Percentiles rank a stretch among this genome's conserved stretches.
Conservation (phyloP, 2,888 invertebrate species). For the Ennomos fuscantarius region DNA sequence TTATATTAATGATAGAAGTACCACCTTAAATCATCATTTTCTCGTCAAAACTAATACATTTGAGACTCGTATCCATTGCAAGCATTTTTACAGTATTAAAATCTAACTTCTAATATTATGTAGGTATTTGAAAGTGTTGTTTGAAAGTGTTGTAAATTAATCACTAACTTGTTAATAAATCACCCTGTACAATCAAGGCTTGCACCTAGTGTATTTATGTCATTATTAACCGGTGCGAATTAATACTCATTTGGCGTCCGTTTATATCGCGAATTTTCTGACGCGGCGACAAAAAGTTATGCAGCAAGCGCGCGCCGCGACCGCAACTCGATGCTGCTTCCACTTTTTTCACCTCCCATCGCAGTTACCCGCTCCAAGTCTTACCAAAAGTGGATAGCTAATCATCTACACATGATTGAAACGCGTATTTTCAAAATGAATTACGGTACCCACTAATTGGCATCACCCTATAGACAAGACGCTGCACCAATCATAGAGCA, state of each 20-base stretch:
- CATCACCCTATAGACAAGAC: conserved; percentile 11
- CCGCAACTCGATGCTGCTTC: conserved; percentile 52
- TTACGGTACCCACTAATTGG: conserved; percentile 7
- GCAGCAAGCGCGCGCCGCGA: conserved; percentile 41
- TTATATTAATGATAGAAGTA: too few relatives aligned
- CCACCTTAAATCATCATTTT: too few relatives aligned
- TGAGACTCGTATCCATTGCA: too few relatives aligned
- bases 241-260: conserved; percentile 82
- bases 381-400: conserved; percentile 34
- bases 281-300: conserved; percentile 62
- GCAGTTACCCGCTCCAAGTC: conserved; percentile 12
- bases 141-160: not conserved
- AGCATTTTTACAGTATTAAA: too few relatives aligned
- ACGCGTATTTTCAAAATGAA: not conserved
- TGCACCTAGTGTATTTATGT: conserved; percentile 81
- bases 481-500: conserved; percentile 58
- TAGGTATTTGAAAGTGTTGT: too few relatives aligned
- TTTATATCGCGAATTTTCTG: conserved; percentile 74
- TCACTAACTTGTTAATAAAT: conserved; percentile 20
- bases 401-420: conserved; percentile 23
- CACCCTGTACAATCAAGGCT: conserved; percentile 63
- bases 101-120: too few relatives aligned
- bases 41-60: too few relatives aligned
- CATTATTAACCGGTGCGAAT: conserved; percentile 84
- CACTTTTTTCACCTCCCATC: conserved; percentile 31